Evolutionary conservation across 2,888 invertebrate species (phyloP).

Genomic region (Biston stratarius): DNA sequence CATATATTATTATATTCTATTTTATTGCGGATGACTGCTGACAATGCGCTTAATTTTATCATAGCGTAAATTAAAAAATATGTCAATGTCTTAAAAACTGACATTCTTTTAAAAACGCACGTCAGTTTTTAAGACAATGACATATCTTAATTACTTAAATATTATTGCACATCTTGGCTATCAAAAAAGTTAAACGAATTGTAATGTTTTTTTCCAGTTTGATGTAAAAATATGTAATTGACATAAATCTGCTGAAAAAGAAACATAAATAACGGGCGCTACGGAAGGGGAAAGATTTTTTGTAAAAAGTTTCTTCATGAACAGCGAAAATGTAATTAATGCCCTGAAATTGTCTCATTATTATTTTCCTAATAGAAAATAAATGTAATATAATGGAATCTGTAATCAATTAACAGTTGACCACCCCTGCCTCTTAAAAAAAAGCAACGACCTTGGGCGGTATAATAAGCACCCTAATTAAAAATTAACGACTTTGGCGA

Average conservation of each 20-base stretch:
- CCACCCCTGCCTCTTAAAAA: slow-evolving; percentile 12
- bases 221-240: slow-evolving; percentile 1
- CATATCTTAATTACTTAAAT: too few relatives aligned
- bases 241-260: slow-evolving; percentile 6
- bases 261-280: slow-evolving; percentile 3
- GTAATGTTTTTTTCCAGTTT: not conserved
- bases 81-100: too few relatives aligned
- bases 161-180: too few relatives aligned
- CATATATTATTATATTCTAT: not conserved
- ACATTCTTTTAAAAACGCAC: too few relatives aligned
- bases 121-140: too few relatives aligned
- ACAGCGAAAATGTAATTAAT: not conserved
- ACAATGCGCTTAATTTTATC: too few relatives aligned
- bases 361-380: slow-evolving; percentile 5
- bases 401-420: slow-evolving; percentile 1
- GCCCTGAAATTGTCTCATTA: slow-evolving; percentile 3
- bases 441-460: slow-evolving; percentile 18
- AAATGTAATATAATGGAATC: slow-evolving; percentile 7
- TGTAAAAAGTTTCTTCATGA: slow-evolving; percentile 1
- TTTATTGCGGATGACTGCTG: too few relatives aligned
- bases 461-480: slow-evolving; percentile 28
- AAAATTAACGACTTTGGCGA: slow-evolving; percentile 25
- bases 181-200: not conserved
- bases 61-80: too few relatives aligned
- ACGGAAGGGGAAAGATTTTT: slow-evolving; percentile 1